Percentiles rank a stretch among this genome's conserved stretches.
phyloP scores from a whole-genome alignment of 2,888 invertebrate genomes.

The Drosophila prostipennis region DNA sequence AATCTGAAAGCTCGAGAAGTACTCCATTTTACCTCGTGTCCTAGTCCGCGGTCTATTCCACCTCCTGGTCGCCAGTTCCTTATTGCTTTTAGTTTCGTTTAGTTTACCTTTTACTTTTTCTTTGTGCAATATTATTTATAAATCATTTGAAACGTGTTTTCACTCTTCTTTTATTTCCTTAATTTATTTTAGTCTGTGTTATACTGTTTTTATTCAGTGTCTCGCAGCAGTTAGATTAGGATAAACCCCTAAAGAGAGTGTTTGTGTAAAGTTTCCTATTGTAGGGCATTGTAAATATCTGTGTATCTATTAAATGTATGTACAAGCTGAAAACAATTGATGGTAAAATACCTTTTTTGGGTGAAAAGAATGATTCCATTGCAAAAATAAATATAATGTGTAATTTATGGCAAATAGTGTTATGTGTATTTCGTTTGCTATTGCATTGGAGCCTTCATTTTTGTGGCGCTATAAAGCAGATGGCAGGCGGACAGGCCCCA shows the following conservation, averaged over 20 bases:
- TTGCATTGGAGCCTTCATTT: constrained; percentile 35
- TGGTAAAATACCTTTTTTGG: constrained; percentile 30
- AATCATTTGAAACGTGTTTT: constrained; percentile 5
- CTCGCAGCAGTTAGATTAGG: constrained; percentile 6
- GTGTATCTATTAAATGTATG: constrained; percentile 26
- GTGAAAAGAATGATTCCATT: constrained; percentile 26
- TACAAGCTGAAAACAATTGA: constrained; percentile 17
- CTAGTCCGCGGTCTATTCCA: constrained; percentile 52
- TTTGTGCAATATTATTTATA: constrained; percentile 56
- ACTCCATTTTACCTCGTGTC: constrained; percentile 15
- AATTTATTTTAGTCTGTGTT: constrained; percentile 8
- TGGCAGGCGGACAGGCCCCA: constrained; percentile 40
- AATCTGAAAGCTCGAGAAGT: constrained; percentile 81
- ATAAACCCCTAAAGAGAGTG: neutral
- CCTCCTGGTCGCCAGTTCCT: constrained; percentile 31
- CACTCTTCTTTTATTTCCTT: constrained; percentile 8
- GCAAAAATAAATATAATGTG: constrained; percentile 34
- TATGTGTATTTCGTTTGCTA: constrained; percentile 47
- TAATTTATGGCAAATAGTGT: constrained; percentile 38
- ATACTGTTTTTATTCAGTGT: constrained; percentile 2
- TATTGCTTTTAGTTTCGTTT: constrained; percentile 12
- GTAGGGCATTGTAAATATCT: constrained; percentile 32
- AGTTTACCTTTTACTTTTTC: constrained; percentile 13
- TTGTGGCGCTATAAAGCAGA: constrained; percentile 52
- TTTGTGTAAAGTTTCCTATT: constrained; percentile 7